Base-by-base conservation (phyloP, 2,797 vertebrate species). In the Gymnodraco acuticeps region DNA sequence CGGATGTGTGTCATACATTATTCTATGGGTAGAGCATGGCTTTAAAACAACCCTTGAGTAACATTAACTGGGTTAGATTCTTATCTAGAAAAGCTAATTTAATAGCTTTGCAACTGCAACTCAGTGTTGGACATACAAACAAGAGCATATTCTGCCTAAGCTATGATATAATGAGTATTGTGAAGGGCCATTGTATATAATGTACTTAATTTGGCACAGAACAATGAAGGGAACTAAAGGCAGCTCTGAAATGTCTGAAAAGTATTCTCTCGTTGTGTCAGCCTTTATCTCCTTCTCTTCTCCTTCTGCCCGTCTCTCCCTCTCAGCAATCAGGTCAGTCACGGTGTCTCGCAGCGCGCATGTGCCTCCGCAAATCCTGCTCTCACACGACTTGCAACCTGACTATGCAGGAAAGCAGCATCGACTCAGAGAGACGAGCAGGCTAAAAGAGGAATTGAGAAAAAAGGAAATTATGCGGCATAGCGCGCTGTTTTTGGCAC, bases 271-370 rank as follows among this genome's bases (percentile, higher is more conserved):
- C 33, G 50, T 78, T 3, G 9, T 56, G 70, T 14, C 20, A 19
- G 27, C 64, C 43, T 81, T 60, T 54, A 68, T 72, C 47, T 53
- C 60, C 0, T 4, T 70, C 78, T 78, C 47, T 61, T 62, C 51
- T 66, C 58, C 73, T 52, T 62, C 59, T 58, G 48, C 52, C 27
- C 0, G 41, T 77, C 64, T 80, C 73, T 71, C 61, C 63, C 60
- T 78, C 70, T 82, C 62, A 61, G 79, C 70, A 91, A 83, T 89
- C 89, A 83, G 87, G 86, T 88, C 88, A 89, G 79, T 84, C 73
- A 70, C 38, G 1, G 73, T 43, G 68, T 81, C 82, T 83, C 60
- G 46, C 77, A 82, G 52, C 53, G 20, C 70, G 51, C 82, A 70
- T 80, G 85, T 85, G 83, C 74, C 78, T 54, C 64, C 56, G 16